These are phyloP conservation scores for Plodia interpunctella DNA, from an alignment of 1,140 invertebrate genomes.

Conservation along the genomic window DNA sequence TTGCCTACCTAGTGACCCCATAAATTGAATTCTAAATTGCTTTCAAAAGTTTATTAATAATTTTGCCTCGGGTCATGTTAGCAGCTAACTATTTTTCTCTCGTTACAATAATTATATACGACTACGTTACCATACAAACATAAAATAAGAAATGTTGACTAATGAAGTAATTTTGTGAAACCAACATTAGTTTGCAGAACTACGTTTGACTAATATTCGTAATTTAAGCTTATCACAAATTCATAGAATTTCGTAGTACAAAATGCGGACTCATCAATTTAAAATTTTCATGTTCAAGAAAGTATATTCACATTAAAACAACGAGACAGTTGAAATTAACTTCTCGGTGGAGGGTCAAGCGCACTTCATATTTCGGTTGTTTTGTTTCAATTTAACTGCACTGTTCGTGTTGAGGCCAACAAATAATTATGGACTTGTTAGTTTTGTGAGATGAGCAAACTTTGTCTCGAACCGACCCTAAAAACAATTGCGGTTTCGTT, in stretches of 20 bases:
- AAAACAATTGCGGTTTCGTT: neutral
- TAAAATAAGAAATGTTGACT: too few relatives aligned
- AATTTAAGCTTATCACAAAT: too few relatives aligned
- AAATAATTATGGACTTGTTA: constrained; percentile 61
- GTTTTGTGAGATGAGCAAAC: constrained; percentile 50
- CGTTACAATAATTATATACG: neutral
- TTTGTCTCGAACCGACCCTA: constrained; percentile 37
- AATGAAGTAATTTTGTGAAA: too few relatives aligned
- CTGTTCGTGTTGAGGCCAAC: constrained; percentile 36
- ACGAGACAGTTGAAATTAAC: constrained; percentile 26
- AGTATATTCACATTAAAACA: neutral
- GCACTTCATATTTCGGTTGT: constrained; percentile 41
- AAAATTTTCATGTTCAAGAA: neutral
- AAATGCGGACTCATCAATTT: neutral
- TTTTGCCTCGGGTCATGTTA: neutral
- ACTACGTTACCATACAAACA: too few relatives aligned
- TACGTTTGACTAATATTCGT: too few relatives aligned
- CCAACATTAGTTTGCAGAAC: too few relatives aligned
- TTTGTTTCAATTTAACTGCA: constrained; percentile 49
- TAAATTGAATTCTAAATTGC: constrained; percentile 6
- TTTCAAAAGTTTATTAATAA: neutral
- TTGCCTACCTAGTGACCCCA: constrained; percentile 15
- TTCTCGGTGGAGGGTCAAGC: constrained; percentile 40
- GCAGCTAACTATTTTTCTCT: neutral
- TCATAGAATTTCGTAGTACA: neutral